Conservation (phyloP, 2,888 invertebrate species). For the Myopa testacea region DNA sequence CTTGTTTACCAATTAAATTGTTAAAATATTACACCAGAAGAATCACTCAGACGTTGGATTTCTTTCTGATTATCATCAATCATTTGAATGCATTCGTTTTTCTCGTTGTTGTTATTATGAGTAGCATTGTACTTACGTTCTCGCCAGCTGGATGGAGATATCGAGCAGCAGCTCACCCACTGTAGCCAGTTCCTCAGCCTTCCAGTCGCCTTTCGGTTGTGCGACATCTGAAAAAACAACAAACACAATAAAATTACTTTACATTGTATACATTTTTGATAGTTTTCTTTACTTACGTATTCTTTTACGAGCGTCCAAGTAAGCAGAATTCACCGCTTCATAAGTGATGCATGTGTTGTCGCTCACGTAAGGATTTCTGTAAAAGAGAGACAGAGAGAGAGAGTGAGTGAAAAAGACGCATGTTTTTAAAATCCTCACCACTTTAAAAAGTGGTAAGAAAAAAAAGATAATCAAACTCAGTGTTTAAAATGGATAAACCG, state of each 20-base stretch:
- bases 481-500: neutral
- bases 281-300: constrained; percentile 77
- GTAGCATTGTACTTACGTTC: constrained; percentile 76
- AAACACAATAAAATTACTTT: neutral
- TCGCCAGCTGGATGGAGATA: constrained; percentile 84
- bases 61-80: too few relatives aligned
- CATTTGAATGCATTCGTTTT: neutral
- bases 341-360: constrained; percentile 88
- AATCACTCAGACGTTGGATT: too few relatives aligned
- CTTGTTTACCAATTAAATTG: constrained; percentile 49
- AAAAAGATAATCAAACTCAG: neutral
- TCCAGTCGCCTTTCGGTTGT: constrained; percentile 85
- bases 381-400: constrained; percentile 42
- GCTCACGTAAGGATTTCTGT: constrained; percentile 70
- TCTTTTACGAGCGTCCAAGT: constrained; percentile 86
- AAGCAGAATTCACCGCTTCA: constrained; percentile 89
- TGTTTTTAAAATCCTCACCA: constrained; percentile 1
- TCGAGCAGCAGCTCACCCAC: constrained; percentile 89
- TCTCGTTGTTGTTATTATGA: neutral
- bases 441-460: neutral
- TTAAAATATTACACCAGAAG: neutral
- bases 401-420: neutral
- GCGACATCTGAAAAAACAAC: constrained; percentile 75
- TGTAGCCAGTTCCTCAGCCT: constrained; percentile 85
- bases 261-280: neutral